A percentile compares a stretch with the other conserved stretches of the same genome.
phyloP scores from a whole-genome alignment of 2,797 vertebrate species.

The Trachops cirrhosus region DNA sequence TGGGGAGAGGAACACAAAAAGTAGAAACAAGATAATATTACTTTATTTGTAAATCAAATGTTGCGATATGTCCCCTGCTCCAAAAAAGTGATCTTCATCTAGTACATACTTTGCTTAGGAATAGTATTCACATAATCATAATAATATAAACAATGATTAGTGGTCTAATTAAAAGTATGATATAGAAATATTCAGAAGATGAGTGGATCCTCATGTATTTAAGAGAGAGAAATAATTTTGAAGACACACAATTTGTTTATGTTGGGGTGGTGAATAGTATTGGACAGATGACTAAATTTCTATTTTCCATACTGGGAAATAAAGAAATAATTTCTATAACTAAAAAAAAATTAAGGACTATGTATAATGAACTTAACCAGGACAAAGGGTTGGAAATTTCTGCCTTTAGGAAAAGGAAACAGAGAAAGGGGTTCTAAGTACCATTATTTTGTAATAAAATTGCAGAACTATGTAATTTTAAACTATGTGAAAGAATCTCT shows the following conservation, averaged over 20 bases:
- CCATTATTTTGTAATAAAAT: neutral
- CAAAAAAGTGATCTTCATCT: neutral
- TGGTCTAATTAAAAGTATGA: neutral
- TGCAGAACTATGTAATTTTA: neutral
- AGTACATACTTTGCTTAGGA: neutral
- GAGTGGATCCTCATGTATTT: neutral
- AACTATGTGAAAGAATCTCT: neutral
- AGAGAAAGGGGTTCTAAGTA: neutral
- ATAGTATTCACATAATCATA: neutral
- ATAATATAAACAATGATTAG: neutral
- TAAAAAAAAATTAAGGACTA: neutral
- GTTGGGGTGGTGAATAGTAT: neutral
- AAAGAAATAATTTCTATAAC: neutral
- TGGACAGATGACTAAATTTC: neutral
- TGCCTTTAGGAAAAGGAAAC: neutral
- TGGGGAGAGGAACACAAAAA: neutral
- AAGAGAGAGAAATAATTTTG: neutral
- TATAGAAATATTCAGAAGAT: neutral
- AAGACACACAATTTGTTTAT: neutral
- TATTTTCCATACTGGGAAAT: neutral
- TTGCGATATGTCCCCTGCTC: neutral
- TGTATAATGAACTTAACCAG: neutral
- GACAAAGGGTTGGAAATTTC: neutral
- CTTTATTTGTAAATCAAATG: neutral
- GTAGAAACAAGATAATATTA: neutral